Conservation (phyloP, 2,113 vertebrate species). For the Narcine bancroftii region DNA sequence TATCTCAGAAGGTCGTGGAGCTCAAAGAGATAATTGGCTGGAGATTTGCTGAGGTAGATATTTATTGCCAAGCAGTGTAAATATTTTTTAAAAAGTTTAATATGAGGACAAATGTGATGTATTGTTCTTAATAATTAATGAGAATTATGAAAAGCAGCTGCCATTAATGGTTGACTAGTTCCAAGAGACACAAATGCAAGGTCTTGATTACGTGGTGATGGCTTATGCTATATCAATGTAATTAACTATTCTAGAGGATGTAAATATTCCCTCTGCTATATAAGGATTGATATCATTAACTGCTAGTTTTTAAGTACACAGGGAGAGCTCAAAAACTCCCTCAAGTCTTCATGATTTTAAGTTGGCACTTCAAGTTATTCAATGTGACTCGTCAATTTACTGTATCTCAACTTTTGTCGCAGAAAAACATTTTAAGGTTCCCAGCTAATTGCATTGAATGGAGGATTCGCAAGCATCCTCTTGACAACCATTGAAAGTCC, state of each 20-base stretch:
- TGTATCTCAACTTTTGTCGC: not conserved
- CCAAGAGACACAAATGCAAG: not conserved
- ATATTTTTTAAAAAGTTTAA: not conserved
- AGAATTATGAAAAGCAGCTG: not conserved
- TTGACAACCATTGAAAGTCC: not conserved
- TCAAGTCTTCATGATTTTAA: constrained; percentile 17
- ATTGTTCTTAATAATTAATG: not conserved
- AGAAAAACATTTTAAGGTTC: not conserved
- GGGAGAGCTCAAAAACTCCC: not conserved
- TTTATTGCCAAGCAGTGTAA: not conserved
- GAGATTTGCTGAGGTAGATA: not conserved
- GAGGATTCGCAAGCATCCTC: constrained; percentile 17
- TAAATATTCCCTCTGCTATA: not conserved
- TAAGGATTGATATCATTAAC: not conserved
- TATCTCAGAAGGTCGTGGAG: not conserved
- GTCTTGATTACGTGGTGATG: not conserved
- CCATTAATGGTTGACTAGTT: not conserved
- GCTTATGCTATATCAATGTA: not conserved
- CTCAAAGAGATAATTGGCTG: not conserved
- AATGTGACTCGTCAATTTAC: constrained; percentile 19
- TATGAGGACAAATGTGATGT: not conserved
- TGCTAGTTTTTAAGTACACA: not conserved
- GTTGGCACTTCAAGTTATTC: not conserved
- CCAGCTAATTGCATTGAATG: constrained; percentile 21
- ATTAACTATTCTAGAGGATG: constrained; percentile 4